These are phyloP conservation scores for Petrophora chlorosata DNA, from an alignment of 2,888 invertebrate genomes.

Conservation along the genomic window DNA sequence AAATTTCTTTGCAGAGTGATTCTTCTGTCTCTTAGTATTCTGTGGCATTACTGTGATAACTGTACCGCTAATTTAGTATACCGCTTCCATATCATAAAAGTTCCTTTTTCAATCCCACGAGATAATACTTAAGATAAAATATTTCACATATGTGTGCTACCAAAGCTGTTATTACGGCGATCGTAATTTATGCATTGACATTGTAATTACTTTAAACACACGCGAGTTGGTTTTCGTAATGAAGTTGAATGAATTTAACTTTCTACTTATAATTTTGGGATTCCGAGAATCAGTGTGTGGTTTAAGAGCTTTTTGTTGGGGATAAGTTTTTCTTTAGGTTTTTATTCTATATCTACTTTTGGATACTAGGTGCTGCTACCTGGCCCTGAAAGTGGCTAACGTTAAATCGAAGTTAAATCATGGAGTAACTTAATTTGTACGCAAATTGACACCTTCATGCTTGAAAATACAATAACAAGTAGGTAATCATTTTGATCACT, in stretches of 20 bases:
- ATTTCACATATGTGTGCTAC: slow-evolving; percentile 63
- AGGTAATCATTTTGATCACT: too few relatives aligned
- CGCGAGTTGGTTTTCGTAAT: slow-evolving; percentile 62
- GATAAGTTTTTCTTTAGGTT: too few relatives aligned
- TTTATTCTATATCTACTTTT: too few relatives aligned
- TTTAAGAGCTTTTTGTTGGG: slow-evolving; percentile 25
- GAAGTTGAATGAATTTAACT: slow-evolving; percentile 52
- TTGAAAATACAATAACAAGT: too few relatives aligned
- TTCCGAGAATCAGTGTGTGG: slow-evolving; percentile 33
- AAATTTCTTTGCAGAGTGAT: too few relatives aligned
- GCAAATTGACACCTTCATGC: too few relatives aligned
- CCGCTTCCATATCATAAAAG: slow-evolving; percentile 6
- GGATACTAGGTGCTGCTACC: too few relatives aligned
- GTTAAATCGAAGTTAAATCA: too few relatives aligned
- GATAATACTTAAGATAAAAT: slow-evolving; percentile 66
- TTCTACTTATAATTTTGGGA: slow-evolving; percentile 47
- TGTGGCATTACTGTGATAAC: too few relatives aligned
- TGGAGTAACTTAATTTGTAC: too few relatives aligned
- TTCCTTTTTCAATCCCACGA: slow-evolving; percentile 23
- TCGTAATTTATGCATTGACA: slow-evolving; percentile 72
- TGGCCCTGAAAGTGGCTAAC: too few relatives aligned
- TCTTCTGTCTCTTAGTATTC: too few relatives aligned
- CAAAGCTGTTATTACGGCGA: slow-evolving; percentile 64
- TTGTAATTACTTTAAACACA: slow-evolving; percentile 62
- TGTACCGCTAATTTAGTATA: not conserved